Evolutionary conservation across 1,140 invertebrate genomes (phyloP).

Genomic region (Neocloeon triangulifer): DNA sequence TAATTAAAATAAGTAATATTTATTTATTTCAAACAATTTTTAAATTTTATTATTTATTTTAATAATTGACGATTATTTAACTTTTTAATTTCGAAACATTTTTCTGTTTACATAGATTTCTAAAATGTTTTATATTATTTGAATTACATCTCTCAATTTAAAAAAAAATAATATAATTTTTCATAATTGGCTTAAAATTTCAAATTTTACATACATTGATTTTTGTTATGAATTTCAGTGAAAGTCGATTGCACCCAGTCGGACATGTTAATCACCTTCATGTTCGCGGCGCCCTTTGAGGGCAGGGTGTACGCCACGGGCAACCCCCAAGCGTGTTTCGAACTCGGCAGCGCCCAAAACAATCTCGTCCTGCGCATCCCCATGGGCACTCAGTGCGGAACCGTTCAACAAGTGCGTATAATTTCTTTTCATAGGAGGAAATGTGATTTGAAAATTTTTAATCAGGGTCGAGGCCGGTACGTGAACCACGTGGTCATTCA

Average conservation of each 20-base stretch:
- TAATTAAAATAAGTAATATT: neutral
- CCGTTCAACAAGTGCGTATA: constrained; percentile 17
- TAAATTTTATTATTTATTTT: neutral
- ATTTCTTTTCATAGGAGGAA: neutral
- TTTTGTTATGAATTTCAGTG: constrained; percentile 14
- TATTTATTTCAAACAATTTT: neutral
- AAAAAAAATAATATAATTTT: no score
- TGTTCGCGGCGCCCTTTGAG: constrained; percentile 22
- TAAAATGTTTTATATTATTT: no score
- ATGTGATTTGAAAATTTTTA: neutral
- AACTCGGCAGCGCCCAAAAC: constrained; percentile 22
- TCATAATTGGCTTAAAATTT: no score
- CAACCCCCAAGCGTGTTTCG: constrained; percentile 25
- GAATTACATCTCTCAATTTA: no score
- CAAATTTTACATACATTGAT: constrained; percentile 2
- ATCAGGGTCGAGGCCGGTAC: constrained; percentile 19
- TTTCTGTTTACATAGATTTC: no score
- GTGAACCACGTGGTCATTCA: constrained; percentile 27
- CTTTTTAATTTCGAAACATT: no score
- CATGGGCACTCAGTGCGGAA: constrained; percentile 22
- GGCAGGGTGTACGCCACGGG: constrained; percentile 27
- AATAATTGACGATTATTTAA: no score
- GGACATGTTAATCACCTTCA: constrained; percentile 25
- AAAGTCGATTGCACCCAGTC: constrained; percentile 25
- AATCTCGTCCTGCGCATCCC: constrained; percentile 22